Base-by-base conservation (phyloP, 2,113 vertebrate genomes). In the Pantherophis guttatus region DNA sequence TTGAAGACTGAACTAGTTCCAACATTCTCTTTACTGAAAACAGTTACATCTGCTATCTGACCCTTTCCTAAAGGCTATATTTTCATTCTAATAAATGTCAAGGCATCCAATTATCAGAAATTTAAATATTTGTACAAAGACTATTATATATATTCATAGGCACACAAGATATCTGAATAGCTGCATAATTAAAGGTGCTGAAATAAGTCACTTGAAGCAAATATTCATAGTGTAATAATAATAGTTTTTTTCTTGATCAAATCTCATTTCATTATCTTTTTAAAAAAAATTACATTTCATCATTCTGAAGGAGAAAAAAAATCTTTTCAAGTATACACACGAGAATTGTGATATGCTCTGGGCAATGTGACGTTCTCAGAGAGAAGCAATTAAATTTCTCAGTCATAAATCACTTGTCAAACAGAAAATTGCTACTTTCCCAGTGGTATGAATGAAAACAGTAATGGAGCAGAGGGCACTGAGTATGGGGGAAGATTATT, bases 81-180 rank as follows among this genome's bases (percentile, higher is more conserved):
- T 91, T 93, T 91, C 86, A 91, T 58, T 91, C 58, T 91, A 94
- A 94, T 95, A 95, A 96, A 95, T 92, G 59, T 86, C 95, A 95
- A 91, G 65, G 90, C 91, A 92, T 85, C 33, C 89, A 94, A 17
- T 94, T 95, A 96, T 89, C 92, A 94, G 88, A 44, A 89, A 92
- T 94, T 96, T 95, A 95, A 96, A 95, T 96, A 97, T 97, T 97
- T 96, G 95, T 93, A 93, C 53, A 91, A 89, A 91, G 88, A 95
- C 21, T 29, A 4, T 65, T 70, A n/a, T 81, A 87, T 50, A 26
- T 87, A 95, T 96, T 95, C 55, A 88, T 92, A 92, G 96, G 92
- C 0, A 92, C 57, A 92, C 91, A 48, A 96, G 88, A 86, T 92
- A 90, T 15, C n/a, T 48, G 13, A 93, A 92, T 75, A 92, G 52